Base-by-base conservation (phyloP, 2,888 invertebrate genomes). In the Caenorhabditis imperialis region DNA sequence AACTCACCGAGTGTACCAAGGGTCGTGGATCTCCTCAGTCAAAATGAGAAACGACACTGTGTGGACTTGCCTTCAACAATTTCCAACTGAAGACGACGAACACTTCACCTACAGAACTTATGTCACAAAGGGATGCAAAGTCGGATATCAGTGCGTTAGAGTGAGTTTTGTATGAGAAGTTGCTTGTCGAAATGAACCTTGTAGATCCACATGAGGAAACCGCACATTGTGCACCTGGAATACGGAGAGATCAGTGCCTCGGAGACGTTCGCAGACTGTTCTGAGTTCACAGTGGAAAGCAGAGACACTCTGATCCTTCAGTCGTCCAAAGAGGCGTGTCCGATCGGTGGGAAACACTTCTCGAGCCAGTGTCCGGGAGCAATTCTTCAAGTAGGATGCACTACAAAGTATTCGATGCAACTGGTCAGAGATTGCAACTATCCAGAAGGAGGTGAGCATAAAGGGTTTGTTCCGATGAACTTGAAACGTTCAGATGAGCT, bases 91-190 rank as follows among this genome's bases (percentile, higher is more conserved):
- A 3, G 38, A 37, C 8, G 14, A 51, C 4, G 63, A 62, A 23
- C 61, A 45, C 23, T 74, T 69, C 22, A 55, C 54, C 3, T 67
- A 51, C 20, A 38, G 77, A 23, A 71, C 70, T 12, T 53, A 48
- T 67, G 79, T 79, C 0, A 62, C 75, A 20, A 73, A 79, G 54
- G 79, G 79, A 3, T 79, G 79, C 60, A 62, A 72, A 42, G 63
- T 67, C 12, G 79, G 79, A 23, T 79, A 73, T 70, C 79, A 79
- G 35, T 79, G 79, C 50, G 38, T 79, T 10, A 61, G 65, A 44
- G 79, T 72, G 23, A 47, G 51, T 54, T 30, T n/a, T n/a, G n/a
- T n/a, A n/a, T n/a, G n/a, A n/a, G n/a, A n/a, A n/a, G n/a, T n/a
- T n/a, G n/a, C n/a, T n/a, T n/a, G n/a, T n/a, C n/a, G n/a, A n/a